phyloP scores from a whole-genome alignment of 2,113 vertebrate species.

The Drymodes brunneopygia region DNA sequence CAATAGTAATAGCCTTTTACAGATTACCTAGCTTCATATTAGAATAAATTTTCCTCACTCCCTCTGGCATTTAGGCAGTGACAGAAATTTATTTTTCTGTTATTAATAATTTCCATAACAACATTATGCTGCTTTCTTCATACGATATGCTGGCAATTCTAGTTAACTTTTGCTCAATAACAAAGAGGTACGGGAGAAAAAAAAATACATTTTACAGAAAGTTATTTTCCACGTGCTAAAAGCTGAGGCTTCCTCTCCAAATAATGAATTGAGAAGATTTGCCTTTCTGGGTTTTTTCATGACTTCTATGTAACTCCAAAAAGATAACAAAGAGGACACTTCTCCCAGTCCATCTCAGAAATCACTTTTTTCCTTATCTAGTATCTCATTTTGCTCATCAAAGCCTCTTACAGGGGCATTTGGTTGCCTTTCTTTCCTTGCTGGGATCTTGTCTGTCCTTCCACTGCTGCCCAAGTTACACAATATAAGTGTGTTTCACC shows the following conservation, averaged over 20 bases:
- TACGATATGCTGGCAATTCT: neutral
- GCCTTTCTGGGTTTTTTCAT: neutral
- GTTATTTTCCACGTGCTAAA: neutral
- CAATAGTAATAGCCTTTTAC: neutral
- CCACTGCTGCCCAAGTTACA: neutral
- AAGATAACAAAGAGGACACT: neutral
- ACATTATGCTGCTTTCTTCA: neutral
- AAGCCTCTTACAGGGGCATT: neutral
- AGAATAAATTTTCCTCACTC: neutral
- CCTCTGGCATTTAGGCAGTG: neutral
- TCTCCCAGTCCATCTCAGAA: neutral
- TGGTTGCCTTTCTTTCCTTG: neutral
- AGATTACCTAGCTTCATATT: neutral
- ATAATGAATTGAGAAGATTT: neutral
- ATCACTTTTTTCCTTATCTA: neutral
- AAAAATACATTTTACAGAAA: neutral
- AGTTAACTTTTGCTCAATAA: neutral
- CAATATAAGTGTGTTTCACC: neutral
- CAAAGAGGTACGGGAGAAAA: neutral
- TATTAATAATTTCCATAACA: neutral
- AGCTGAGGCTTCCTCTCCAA: neutral
- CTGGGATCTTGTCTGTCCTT: neutral
- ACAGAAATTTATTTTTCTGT: neutral
- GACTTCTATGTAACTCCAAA: neutral
- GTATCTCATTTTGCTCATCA: neutral